These are phyloP conservation scores for Dendroctonus valens DNA, from an alignment of 1,140 invertebrate species.

Conservation along the genomic window DNA sequence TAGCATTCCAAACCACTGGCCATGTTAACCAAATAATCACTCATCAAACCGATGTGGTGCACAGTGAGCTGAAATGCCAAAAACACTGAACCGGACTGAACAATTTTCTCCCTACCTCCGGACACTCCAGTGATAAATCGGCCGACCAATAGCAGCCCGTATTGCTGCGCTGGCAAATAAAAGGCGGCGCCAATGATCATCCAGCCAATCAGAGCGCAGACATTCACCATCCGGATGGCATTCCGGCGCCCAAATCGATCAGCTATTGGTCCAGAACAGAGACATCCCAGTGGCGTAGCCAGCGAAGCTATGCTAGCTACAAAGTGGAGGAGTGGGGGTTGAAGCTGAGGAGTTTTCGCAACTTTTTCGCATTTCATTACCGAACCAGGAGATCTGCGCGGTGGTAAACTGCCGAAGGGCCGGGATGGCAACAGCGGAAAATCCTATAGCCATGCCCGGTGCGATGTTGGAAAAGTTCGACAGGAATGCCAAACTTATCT, in stretches of 20 bases:
- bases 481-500: slow-evolving; percentile 42
- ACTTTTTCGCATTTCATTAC: slow-evolving; percentile 42
- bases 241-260: slow-evolving; percentile 60
- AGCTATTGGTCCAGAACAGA: slow-evolving; percentile 55
- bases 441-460: slow-evolving; percentile 55
- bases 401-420: slow-evolving; percentile 46
- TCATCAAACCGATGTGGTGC: neutral
- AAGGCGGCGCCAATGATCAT: slow-evolving; percentile 51
- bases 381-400: slow-evolving; percentile 57
- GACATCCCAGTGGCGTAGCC: slow-evolving; percentile 54
- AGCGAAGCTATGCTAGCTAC: slow-evolving; percentile 57
- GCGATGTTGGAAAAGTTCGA: slow-evolving; percentile 53
- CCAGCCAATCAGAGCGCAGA: slow-evolving; percentile 60
- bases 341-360: neutral
- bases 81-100: no score
- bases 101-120: slow-evolving; percentile 44
- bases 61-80: neutral
- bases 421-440: slow-evolving; percentile 54
- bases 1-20: no score
- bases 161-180: slow-evolving; percentile 41
- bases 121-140: slow-evolving; percentile 65
- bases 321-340: slow-evolving; percentile 11
- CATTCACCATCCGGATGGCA: slow-evolving; percentile 55
- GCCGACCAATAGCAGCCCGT: slow-evolving; percentile 57
- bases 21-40: no score